Evolutionary conservation across 2,113 vertebrate genomes (phyloP).

Genomic region (Campylomormyrus numenius): DNA sequence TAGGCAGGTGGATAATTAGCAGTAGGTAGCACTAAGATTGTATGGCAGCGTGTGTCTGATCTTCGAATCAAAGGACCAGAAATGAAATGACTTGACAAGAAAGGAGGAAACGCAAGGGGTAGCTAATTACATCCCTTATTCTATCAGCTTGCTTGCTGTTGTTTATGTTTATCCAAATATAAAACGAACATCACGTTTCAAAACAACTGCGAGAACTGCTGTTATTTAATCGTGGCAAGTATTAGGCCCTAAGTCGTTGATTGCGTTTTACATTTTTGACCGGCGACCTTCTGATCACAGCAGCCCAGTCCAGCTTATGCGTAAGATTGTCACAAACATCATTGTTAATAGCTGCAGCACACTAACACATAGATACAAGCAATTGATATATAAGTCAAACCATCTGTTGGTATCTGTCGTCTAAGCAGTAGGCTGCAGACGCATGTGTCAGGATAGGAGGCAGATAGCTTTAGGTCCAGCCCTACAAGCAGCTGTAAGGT

Average conservation of each 20-base stretch:
- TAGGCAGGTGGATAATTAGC: conserved; percentile 41
- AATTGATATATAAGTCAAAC: neutral
- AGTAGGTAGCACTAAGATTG: conserved; percentile 6
- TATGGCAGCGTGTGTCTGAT: conserved; percentile 16
- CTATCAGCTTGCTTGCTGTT: neutral
- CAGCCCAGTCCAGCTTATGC: neutral
- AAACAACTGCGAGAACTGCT: neutral
- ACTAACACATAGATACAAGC: neutral
- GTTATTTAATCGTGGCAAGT: neutral
- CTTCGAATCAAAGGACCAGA: conserved; percentile 23
- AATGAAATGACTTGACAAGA: neutral
- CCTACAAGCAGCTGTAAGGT: neutral
- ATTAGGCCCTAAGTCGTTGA: neutral
- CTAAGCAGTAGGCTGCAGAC: neutral
- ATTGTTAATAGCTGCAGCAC: neutral
- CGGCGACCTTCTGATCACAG: neutral
- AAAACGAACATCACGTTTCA: neutral
- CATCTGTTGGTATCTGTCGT: neutral
- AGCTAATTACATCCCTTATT: conserved; percentile 16
- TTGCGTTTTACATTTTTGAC: neutral
- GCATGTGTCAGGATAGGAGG: neutral
- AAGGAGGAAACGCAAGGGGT: neutral
- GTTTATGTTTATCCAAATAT: neutral
- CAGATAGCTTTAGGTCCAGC: neutral
- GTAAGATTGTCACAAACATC: neutral